Evolutionary conservation across 2,113 vertebrate genomes (phyloP).

Genomic region (Cathartes aura): DNA sequence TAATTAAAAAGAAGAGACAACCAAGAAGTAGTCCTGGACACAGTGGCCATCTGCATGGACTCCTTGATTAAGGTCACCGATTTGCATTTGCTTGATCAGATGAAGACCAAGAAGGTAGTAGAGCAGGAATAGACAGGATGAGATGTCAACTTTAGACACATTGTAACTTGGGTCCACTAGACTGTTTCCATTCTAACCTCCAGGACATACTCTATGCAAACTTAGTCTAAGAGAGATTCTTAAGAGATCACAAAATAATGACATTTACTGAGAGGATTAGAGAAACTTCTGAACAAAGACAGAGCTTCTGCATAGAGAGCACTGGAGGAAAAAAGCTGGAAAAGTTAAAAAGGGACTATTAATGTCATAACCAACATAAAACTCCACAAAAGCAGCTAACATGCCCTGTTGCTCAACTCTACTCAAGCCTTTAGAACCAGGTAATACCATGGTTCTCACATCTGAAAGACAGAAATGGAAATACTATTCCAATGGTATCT

Average conservation of each 20-base stretch:
- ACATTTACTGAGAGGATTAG: not conserved
- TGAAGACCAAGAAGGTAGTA: not conserved
- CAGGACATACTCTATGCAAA: not conserved
- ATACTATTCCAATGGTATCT: not conserved
- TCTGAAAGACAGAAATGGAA: not conserved
- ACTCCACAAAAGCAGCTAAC: not conserved
- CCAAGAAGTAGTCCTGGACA: not conserved
- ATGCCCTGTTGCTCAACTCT: not conserved
- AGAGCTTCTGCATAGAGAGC: not conserved
- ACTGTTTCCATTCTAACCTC: not conserved
- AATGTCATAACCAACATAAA: not conserved
- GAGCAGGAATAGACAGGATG: not conserved
- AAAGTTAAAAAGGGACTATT: not conserved
- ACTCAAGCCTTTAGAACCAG: not conserved
- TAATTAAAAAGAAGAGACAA: not conserved
- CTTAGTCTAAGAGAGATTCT: not conserved
- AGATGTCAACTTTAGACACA: not conserved
- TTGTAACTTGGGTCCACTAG: not conserved
- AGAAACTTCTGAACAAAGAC: not conserved
- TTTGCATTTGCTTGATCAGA: not conserved
- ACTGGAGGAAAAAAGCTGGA: not conserved
- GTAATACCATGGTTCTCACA: not conserved
- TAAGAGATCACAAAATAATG: not conserved
- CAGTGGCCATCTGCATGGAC: not conserved
- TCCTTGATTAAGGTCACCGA: not conserved